Base-by-base conservation (phyloP, 2,888 invertebrate species). In the Rhaphigaster nebulosa region DNA sequence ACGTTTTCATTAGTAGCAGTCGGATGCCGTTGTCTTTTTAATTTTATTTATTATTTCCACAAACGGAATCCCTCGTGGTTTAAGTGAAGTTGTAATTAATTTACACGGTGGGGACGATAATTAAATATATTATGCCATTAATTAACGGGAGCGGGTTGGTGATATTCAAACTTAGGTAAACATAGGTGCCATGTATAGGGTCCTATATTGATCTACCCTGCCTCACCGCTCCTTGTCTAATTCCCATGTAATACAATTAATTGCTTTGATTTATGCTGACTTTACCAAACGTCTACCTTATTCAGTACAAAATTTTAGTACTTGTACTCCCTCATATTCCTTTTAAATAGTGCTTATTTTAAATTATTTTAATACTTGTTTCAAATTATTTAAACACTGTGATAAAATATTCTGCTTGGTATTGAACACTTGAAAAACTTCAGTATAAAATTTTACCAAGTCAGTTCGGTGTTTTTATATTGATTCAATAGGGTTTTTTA, bases 151-250 rank as follows among this genome's bases (percentile, higher is more conserved):
- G 20, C 8, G 34, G 38, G 38, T 4, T 1, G 29, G 20, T 76
- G 70, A 76, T 76, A 76, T 76, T 76, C 15, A 1, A 76, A 76
- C 15, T 76, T 76, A 76, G 70, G 70, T 76, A 76, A 76, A 76
- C 70, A 76, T 34, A 76, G 70, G 70, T 76, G 70, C 20, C 70
- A 38, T 76, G 70, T 76, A 76, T 38, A 38, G 34, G 65, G 70
- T 20, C 34, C 34, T 23, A 76, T 76, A 76, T 76, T 76, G 70
- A 76, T 76, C 70, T 38, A 38, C 10, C 20, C 38, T 23, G 20
- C 38, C 70, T 20, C 38, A 38, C 1, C 70, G 34, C 70, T 76
- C 70, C 70, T 76, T 76, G 34, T 38, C 70, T 76, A 76, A 76
- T 76, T 76, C 38, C 34, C 70, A 34, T 76, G 34, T 76, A 76